Evolutionary conservation across 2,113 vertebrate species (phyloP).

Genomic region (Oryzias celebensis): DNA sequence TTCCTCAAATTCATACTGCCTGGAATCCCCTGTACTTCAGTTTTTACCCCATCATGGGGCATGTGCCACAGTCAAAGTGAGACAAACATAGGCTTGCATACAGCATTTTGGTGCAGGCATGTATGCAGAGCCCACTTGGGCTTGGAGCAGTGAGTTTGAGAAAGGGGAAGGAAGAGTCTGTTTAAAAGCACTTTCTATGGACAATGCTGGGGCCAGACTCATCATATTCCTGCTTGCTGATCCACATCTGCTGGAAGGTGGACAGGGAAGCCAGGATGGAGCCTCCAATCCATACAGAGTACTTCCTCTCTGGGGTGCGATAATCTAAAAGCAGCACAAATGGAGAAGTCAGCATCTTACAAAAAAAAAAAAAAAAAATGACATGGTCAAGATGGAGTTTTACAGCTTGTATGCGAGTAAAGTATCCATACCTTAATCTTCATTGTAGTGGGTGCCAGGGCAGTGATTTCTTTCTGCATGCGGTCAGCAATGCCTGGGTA

Average conservation of each 20-base stretch:
- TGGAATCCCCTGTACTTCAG: conserved; percentile 72
- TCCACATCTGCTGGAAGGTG: conserved; percentile 99
- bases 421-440: conserved; percentile 74
- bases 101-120: conserved; percentile 61
- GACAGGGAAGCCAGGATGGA: conserved; percentile 98
- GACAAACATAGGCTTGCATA: conserved; percentile 70
- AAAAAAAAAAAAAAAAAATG: too few species aligned
- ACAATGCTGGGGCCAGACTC: conserved; percentile 98
- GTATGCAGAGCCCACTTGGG: conserved; percentile 78
- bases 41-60: conserved; percentile 89
- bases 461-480: conserved; percentile 80
- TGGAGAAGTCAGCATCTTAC: background rate
- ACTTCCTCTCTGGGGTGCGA: conserved; percentile 97
- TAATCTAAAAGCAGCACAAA: conserved; percentile 84
- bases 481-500: conserved; percentile 77
- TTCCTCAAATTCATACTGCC: conserved; percentile 85
- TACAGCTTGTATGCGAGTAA: background rate
- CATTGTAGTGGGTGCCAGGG: conserved; percentile 77
- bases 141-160: conserved; percentile 77
- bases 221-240: conserved; percentile 99
- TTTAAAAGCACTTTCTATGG: conserved; percentile 99
- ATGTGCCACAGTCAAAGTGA: conserved; percentile 87
- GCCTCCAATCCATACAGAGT: conserved; percentile 97
- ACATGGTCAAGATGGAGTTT: too few species aligned
- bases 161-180: conserved; percentile 79